A percentile compares a stretch with the other conserved stretches of the same genome.
Evolutionary conservation across 2,888 invertebrate genomes (phyloP).

Genomic region (Rotaria socialis): DNA sequence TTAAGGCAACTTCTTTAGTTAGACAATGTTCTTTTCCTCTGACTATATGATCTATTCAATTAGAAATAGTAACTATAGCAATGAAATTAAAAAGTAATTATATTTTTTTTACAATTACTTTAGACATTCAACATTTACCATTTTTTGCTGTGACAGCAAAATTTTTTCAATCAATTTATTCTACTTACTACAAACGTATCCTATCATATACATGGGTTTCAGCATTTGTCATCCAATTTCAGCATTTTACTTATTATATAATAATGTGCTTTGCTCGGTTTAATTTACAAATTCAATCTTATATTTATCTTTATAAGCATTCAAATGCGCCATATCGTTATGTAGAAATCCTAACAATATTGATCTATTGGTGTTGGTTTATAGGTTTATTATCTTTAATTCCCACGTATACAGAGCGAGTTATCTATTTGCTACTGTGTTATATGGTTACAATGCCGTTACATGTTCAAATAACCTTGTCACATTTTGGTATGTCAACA

Average conservation of each 20-base stretch:
- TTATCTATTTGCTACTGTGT: neutral
- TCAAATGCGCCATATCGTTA: neutral
- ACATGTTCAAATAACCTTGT: constrained; percentile 33
- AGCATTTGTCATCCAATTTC: neutral
- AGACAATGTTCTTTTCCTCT: no score
- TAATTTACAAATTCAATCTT: constrained; percentile 14
- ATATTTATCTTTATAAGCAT: constrained; percentile 13
- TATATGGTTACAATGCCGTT: constrained; percentile 7
- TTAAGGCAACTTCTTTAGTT: no score
- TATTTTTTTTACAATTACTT: neutral
- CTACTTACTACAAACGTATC: constrained; percentile 24
- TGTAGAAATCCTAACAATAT: neutral
- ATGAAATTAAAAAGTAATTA: no score
- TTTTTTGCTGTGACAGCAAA: constrained; percentile 5
- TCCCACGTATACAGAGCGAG: neutral
- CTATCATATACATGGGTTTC: neutral
- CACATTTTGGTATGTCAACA: constrained; percentile 39
- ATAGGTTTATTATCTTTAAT: neutral
- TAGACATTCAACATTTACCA: constrained; percentile 25
- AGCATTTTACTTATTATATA: neutral
- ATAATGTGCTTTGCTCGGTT: constrained; percentile 21
- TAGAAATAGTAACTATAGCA: no score
- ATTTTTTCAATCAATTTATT: neutral
- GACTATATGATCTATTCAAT: no score
- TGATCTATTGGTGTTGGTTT: constrained; percentile 7